Conservation (phyloP, 1,140 invertebrate genomes). For the Saccostrea glomerata region DNA sequence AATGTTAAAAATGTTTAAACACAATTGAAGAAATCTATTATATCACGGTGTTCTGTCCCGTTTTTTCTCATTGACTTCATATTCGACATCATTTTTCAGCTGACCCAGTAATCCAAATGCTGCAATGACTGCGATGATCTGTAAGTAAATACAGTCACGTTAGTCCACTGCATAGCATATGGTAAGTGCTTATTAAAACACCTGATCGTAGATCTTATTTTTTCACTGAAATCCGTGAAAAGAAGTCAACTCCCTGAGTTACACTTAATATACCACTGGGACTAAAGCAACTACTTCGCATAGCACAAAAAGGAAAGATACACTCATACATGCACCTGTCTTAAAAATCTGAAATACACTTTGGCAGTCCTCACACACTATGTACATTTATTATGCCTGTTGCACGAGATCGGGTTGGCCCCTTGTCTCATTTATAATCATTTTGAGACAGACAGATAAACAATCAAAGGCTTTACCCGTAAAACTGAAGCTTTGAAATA, state of each 20-base stretch:
- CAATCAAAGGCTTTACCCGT: slow-evolving; percentile 8
- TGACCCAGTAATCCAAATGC: slow-evolving; percentile 22
- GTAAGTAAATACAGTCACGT: slow-evolving; percentile 11
- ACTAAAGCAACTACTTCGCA: slow-evolving; percentile 23
- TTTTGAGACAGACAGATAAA: not conserved
- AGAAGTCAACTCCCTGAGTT: not conserved
- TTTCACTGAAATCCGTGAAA: not conserved
- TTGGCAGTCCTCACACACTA: not conserved
- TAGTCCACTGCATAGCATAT: not conserved
- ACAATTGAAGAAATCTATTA: not conserved
- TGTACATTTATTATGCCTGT: slow-evolving; percentile 15
- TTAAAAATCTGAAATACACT: too few relatives aligned
- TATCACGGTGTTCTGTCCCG: not conserved
- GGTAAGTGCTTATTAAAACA: not conserved
- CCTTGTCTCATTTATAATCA: not conserved
- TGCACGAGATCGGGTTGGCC: slow-evolving; percentile 28
- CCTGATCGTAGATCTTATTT: not conserved
- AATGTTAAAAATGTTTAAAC: not conserved
- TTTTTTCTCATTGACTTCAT: slow-evolving; percentile 32
- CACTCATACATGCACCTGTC: too few relatives aligned
- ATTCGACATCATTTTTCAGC: slow-evolving; percentile 32
- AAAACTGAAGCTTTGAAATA: not conserved
- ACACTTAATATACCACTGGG: slow-evolving; percentile 8
- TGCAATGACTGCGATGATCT: slow-evolving; percentile 18
- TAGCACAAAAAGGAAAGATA: not conserved